phyloP scores from a whole-genome alignment of 2,888 invertebrate genomes.

The Acrocyrtus sp. region DNA sequence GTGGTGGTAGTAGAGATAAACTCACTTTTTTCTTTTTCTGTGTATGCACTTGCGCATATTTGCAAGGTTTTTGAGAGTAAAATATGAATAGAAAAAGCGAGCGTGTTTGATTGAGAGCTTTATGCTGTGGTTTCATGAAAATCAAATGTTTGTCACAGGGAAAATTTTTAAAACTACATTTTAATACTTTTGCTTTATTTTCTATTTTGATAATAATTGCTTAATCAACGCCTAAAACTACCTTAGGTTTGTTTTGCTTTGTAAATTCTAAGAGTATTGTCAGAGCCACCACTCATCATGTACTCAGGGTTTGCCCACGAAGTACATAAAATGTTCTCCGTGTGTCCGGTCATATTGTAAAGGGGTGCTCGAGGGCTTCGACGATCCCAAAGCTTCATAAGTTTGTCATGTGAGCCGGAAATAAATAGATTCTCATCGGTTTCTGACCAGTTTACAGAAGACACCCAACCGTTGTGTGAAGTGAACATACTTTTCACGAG shows the following conservation, averaged over 20 bases:
- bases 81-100: too few species aligned
- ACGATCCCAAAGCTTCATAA: conserved; percentile 95
- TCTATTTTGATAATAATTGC: too few species aligned
- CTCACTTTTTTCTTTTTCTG: too few species aligned
- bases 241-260: conserved; percentile 70
- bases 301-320: conserved; percentile 91
- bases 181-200: too few species aligned
- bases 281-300: conserved; percentile 91
- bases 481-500: conserved; percentile 89
- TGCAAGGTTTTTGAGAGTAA: too few species aligned
- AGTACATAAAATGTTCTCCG: conserved; percentile 91
- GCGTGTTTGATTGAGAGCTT: too few species aligned
- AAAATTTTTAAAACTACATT: too few species aligned
- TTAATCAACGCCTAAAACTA: not conserved
- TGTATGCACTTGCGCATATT: too few species aligned
- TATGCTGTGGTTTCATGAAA: too few species aligned
- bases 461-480: conserved; percentile 92
- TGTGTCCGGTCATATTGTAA: conserved; percentile 92
- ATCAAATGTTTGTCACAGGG: too few species aligned
- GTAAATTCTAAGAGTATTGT: conserved; percentile 91
- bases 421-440: conserved; percentile 85
- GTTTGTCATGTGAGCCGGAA: conserved; percentile 90
- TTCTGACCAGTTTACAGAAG: conserved; percentile 88
- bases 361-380: conserved; percentile 90
- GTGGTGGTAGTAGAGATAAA: conserved; percentile 6